phyloP scores from a whole-genome alignment of 2,113 vertebrate genomes.

The Calonectris borealis region DNA sequence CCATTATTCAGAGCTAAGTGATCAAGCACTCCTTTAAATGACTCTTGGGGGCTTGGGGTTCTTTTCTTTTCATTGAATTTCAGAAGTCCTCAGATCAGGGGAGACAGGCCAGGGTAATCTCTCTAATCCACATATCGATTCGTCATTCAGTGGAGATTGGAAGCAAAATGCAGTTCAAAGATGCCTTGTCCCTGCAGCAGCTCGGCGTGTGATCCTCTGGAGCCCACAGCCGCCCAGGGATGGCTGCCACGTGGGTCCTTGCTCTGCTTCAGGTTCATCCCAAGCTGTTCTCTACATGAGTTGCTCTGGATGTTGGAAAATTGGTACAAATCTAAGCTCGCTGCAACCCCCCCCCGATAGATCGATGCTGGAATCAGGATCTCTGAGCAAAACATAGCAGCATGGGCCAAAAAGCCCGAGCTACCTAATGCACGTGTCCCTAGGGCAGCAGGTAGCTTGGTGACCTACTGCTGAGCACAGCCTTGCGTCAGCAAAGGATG shows the following conservation, averaged over 20 bases:
- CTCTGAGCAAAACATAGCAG: no score
- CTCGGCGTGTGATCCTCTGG: neutral
- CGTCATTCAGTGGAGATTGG: neutral
- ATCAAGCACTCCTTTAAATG: neutral
- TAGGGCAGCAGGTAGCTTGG: neutral
- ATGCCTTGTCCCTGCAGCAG: neutral
- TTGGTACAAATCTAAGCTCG: neutral
- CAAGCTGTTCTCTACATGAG: neutral
- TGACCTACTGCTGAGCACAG: neutral
- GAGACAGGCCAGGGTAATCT: neutral
- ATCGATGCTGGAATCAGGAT: neutral
- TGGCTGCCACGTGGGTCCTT: fast-evolving
- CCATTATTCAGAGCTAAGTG: neutral
- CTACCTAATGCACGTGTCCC: neutral
- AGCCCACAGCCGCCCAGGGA: neutral
- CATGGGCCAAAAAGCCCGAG: neutral
- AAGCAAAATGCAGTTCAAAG: neutral
- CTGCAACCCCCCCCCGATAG: neutral
- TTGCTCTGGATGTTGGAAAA: neutral
- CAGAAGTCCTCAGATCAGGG: neutral
- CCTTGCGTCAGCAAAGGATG: fast-evolving
- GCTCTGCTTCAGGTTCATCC: neutral
- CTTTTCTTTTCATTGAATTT: neutral
- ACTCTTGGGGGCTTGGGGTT: neutral
- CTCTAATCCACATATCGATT: neutral